Evolutionary conservation across 2,797 vertebrate genomes (phyloP).

Genomic region (Oreortyx pictus): DNA sequence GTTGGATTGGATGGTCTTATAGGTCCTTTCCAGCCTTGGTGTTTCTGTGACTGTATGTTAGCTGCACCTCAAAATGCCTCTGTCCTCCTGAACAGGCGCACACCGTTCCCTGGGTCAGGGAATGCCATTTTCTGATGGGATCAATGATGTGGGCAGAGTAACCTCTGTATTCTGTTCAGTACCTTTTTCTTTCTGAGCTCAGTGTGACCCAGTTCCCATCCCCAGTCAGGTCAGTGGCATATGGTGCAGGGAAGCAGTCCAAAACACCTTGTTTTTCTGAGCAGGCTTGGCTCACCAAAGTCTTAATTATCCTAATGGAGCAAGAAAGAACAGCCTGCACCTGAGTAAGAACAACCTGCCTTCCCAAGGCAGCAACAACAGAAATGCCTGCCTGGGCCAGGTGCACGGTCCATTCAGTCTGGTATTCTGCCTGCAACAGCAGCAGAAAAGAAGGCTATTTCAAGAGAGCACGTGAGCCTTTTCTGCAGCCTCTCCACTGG

Average conservation of each 20-base stretch:
- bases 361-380: background rate
- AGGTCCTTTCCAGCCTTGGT: too few species aligned
- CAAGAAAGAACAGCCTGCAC: background rate
- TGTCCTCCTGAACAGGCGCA: background rate
- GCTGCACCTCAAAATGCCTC: background rate
- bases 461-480: fast-evolving
- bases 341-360: too few species aligned
- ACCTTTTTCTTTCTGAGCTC: background rate
- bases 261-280: background rate
- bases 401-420: background rate
- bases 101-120: background rate
- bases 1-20: too few species aligned
- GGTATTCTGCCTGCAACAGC: background rate
- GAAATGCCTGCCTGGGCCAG: background rate
- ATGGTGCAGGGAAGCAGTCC: background rate
- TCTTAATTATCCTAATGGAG: background rate
- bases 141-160: background rate
- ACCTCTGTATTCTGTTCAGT: background rate
- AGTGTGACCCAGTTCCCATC: background rate
- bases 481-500: slow-evolving; percentile 40
- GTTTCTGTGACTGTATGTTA: fast-evolving
- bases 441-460: slow-evolving; percentile 44
- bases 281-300: background rate
- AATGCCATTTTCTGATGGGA: background rate
- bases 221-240: background rate